Base-by-base conservation (phyloP, 1,140 invertebrate genomes). In the Polyergus mexicanus region DNA sequence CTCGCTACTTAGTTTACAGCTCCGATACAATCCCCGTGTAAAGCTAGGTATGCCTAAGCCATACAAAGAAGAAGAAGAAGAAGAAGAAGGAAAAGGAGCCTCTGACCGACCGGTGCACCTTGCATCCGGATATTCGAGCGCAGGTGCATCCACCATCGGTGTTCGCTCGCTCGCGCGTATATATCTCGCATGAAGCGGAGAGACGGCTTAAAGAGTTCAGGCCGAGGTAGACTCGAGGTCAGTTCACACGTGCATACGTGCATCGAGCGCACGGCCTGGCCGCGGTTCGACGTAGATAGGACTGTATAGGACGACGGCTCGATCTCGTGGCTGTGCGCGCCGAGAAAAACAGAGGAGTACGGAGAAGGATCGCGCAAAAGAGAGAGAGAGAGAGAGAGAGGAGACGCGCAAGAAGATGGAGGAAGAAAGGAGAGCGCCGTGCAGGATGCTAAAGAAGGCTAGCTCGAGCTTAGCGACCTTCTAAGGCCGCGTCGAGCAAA, bases 381-480 rank as follows among this genome's bases (percentile, higher is more conserved):
- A 28, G 35, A 47, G 35, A 62, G 38, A 22, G 16, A 47, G n/a
- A 44, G n/a, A n/a, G 25, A 47, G 51, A 51, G 25, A 51, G 66
- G 19, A 11, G 35, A 16, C 35, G 41, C 38, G 38, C 38, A 62
- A 51, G 25, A 60, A 62, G 47, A 47, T 71, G 71, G 41, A 78
- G n/a, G n/a, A 58, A 76, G 58, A 80, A 54, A 76, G 28, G 47
- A 41, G 72, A 47, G 74, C 41, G 22, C 7, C 47, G 47, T 76
- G 86, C 90, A 91, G 86, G 90, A 91, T 90, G 90, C 92, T 92
- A 88, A 91, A 92, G 90, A 92, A 92, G 91, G 91, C 89, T 91
- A 88, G 90, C 89, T 71, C 85, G 85, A 91, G 91, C 90, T 51
- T 92, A 92, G 92, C 92, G 92, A 93, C 92, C 92, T 93, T 93